These are phyloP conservation scores for Paralvinella palmiformis DNA, from an alignment of 1,140 invertebrate species.

Conservation along the genomic window DNA sequence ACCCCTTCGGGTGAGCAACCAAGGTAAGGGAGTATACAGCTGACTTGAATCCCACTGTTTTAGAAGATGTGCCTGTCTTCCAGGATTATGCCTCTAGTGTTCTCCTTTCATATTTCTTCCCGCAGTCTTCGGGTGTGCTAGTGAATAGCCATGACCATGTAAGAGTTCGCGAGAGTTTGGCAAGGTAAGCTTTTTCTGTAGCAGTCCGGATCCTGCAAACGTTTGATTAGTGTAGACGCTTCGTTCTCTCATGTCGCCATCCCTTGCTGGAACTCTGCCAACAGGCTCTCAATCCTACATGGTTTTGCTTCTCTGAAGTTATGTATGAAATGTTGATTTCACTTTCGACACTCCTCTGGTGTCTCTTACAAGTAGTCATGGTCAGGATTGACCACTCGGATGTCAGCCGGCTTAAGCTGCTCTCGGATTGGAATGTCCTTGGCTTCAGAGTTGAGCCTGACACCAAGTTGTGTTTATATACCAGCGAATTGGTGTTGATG, in stretches of 20 bases:
- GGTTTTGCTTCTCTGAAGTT: conserved; percentile 2
- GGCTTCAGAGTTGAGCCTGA: conserved; percentile 17
- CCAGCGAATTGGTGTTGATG: too few species aligned
- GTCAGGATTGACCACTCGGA: conserved; percentile 19
- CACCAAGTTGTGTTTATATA: too few species aligned
- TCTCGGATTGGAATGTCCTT: conserved; percentile 19
- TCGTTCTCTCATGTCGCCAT: conserved; percentile 23
- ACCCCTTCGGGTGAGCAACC: conserved; percentile 24
- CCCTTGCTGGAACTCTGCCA: conserved; percentile 17
- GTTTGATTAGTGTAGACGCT: conserved; percentile 22
- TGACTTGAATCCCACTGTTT: conserved; percentile 20
- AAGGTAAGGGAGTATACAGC: conserved; percentile 17
- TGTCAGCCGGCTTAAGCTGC: conserved; percentile 13
- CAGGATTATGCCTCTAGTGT: conserved; percentile 17
- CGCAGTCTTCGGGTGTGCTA: conserved; percentile 16
- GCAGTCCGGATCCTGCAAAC: conserved; percentile 27
- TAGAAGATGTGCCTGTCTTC: conserved; percentile 10
- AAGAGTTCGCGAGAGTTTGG: conserved; percentile 16
- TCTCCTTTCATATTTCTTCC: conserved; percentile 20
- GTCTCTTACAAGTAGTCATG: conserved; percentile 8
- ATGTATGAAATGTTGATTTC: conserved; percentile 18
- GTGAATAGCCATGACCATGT: background rate
- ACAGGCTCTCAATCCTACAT: conserved; percentile 19
- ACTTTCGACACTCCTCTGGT: background rate
- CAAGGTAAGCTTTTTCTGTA: conserved; percentile 19